Conservation (phyloP, 2,888 invertebrate species). For the Diplolepis rosae region DNA sequence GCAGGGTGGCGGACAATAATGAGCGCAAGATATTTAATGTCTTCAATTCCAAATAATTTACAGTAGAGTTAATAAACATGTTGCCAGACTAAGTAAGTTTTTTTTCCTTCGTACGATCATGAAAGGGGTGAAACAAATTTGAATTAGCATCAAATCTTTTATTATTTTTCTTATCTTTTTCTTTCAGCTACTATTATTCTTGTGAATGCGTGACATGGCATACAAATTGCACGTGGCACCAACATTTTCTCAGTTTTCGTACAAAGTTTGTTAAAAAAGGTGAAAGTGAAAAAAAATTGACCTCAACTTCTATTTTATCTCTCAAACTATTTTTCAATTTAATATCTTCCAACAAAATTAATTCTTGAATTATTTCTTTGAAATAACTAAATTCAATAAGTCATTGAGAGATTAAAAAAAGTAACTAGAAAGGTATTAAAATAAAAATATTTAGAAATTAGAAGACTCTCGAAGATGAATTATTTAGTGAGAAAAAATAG, state of each 20-base stretch:
- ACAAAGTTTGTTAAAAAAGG: background rate
- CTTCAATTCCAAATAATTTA: constrained; percentile 63
- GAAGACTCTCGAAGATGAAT: background rate
- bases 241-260: constrained; percentile 17
- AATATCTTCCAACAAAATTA: background rate
- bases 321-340: background rate
- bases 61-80: constrained; percentile 53
- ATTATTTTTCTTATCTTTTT: constrained; percentile 39
- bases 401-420: no score
- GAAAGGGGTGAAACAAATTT: constrained; percentile 35
- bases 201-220: constrained; percentile 17
- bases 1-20: constrained; percentile 68
- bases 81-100: constrained; percentile 26
- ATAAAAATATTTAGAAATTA: background rate
- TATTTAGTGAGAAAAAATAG: background rate
- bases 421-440: no score
- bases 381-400: background rate
- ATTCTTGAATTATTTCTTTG: background rate
- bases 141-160: constrained; percentile 17
- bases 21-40: constrained; percentile 70
- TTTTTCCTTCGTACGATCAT: background rate
- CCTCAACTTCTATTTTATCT: background rate
- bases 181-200: constrained; percentile 33
- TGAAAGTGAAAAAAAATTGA: background rate
- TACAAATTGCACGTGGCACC: constrained; percentile 17